Evolutionary conservation across 2,113 vertebrate genomes (phyloP), one percentile per base, ranked within the genome.

Genomic region (Lasiurus borealis): DNA sequence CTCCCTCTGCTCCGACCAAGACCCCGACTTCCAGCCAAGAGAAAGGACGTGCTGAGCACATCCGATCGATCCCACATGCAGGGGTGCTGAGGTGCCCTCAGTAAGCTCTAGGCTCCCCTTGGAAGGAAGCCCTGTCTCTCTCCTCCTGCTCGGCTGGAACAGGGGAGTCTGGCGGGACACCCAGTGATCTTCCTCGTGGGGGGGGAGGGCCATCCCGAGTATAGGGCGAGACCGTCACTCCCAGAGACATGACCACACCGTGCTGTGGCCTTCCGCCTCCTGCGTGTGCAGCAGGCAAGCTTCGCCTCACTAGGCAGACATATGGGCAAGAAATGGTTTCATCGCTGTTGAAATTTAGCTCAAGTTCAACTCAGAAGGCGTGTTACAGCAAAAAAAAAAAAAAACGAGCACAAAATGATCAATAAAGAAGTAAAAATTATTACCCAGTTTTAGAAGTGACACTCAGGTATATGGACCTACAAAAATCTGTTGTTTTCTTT

Each of bases 241-340:
- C 29, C 3, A 72, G 25, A 75, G n/a, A 50, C 19, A 40, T 0
- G 27, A 7, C 1, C 27, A 4, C 14, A 8, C 0, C 3, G 8
- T 5, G 54, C 52, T 18, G 72, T 23, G 40, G 34, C 46, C 5
- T 25, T 10, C n/a, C 1, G 2, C 52, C 8, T 73, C 46, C n/a
- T 18, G 25, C 13, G 1, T 0, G 2, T 15, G 40, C 40, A 40
- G 31, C 0, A 31, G 62, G 62, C 13, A 14, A 19, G 52, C 29
- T 34, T 1, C 10, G 27, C 40, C 27, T 46, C 13, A 7, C 16
- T 29, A 36, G 14, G 4, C 29, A 31, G 8, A 16, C 4, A 8
- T 19, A 21, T 69, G 29, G 50, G 44, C 85, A 44, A 52, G 71
- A n/a, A 50, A 59, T 0, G 15, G 34, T 29, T 36, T 68, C 48